phyloP scores from a whole-genome alignment of 1,140 invertebrate species.

The Ips nitidus region DNA sequence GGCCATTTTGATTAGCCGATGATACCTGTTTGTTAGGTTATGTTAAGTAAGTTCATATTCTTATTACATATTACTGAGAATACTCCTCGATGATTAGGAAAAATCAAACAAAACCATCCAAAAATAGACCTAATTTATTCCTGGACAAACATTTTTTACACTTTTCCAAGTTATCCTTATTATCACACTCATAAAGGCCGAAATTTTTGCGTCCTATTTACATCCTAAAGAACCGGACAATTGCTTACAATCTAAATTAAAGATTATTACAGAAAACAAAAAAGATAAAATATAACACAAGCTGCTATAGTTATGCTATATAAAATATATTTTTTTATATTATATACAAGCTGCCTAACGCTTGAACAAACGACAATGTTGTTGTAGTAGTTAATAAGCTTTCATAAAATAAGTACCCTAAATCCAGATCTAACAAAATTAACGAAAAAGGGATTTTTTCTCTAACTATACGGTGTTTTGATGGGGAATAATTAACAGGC shows the following conservation, averaged over 20 bases:
- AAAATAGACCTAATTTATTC: conserved; percentile 30
- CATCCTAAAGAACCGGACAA: not conserved
- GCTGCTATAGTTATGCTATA: not conserved
- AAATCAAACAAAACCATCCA: conserved; percentile 6
- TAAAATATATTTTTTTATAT: too few species aligned
- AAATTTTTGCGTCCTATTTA: not conserved
- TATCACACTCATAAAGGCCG: not conserved
- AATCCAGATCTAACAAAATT: not conserved
- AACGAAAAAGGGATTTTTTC: not conserved
- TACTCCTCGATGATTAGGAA: too few species aligned
- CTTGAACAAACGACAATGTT: not conserved
- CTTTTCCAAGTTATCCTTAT: conserved; percentile 5
- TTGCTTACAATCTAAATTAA: not conserved
- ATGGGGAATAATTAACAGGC: conserved; percentile 47
- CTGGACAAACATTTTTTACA: conserved; percentile 7
- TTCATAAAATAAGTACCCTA: not conserved
- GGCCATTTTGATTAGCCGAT: too few species aligned
- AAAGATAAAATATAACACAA: not conserved
- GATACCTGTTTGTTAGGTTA: too few species aligned
- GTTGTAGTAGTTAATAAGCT: not conserved
- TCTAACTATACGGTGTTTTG: not conserved
- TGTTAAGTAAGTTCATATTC: too few species aligned
- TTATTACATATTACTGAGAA: too few species aligned
- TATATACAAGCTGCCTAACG: not conserved
- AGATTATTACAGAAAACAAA: not conserved